Evolutionary conservation across 2,888 invertebrate genomes (phyloP).

Genomic region (Allolobophora icterica): DNA sequence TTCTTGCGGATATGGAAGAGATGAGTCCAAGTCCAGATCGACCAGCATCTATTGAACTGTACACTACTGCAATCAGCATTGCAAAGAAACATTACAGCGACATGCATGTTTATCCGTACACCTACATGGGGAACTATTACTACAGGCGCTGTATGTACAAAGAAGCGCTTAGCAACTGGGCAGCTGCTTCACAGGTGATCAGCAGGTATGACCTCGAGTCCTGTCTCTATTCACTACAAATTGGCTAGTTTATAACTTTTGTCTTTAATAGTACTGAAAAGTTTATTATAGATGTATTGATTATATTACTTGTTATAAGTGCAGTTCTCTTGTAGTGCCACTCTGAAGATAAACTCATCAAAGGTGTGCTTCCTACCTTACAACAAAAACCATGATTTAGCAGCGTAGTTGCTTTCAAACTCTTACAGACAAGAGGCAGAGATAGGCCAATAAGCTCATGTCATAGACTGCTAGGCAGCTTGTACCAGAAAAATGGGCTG

Average conservation of each 20-base stretch:
- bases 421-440: too few species aligned
- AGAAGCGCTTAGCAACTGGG: constrained; percentile 92
- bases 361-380: too few species aligned
- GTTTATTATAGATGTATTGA: not conserved
- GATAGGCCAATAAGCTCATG: too few species aligned
- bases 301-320: not conserved
- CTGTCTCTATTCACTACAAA: not conserved
- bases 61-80: constrained; percentile 83
- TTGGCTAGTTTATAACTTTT: not conserved
- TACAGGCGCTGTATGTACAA: constrained; percentile 87
- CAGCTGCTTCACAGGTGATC: constrained; percentile 90
- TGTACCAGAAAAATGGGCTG: too few species aligned
- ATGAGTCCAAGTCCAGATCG: constrained; percentile 75
- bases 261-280: not conserved
- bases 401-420: too few species aligned
- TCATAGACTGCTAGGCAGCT: too few species aligned
- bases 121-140: constrained; percentile 90
- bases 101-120: constrained; percentile 94
- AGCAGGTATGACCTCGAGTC: constrained; percentile 73
- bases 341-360: too few species aligned
- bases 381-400: too few species aligned
- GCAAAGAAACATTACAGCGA: constrained; percentile 83
- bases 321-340: not conserved
- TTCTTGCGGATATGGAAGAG: constrained; percentile 90
- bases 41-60: constrained; percentile 76